A percentile compares a stretch with the other conserved stretches of the same genome.
Evolutionary conservation across 2,888 invertebrate genomes (phyloP).

Genomic region (Drosophila planitibia): DNA sequence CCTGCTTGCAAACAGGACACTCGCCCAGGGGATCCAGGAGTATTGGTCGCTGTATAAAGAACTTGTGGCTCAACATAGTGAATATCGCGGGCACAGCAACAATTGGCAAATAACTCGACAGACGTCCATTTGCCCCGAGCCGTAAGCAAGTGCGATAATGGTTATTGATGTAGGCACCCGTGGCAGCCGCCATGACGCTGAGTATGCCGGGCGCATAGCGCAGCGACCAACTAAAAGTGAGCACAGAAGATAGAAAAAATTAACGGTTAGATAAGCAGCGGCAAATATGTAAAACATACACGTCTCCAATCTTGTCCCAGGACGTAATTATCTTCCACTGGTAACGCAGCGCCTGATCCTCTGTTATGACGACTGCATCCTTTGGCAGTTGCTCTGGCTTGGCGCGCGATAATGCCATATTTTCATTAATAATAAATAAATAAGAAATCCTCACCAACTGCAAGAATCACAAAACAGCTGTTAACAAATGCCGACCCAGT

Average conservation of each 20-base stretch:
- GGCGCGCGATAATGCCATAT: constrained; percentile 87
- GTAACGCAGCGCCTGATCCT: constrained; percentile 87
- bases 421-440: constrained; percentile 31
- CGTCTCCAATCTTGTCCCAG: constrained; percentile 88
- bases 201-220: constrained; percentile 86
- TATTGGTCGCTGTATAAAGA: constrained; percentile 87
- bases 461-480: constrained; percentile 23
- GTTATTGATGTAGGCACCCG: constrained; percentile 88
- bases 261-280: constrained; percentile 44
- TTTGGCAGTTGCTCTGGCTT: constrained; percentile 86
- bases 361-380: constrained; percentile 87
- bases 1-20: constrained; percentile 89
- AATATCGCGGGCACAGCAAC: constrained; percentile 87
- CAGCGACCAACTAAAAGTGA: constrained; percentile 86
- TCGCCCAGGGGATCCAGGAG: constrained; percentile 86
- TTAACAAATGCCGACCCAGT: constrained; percentile 6
- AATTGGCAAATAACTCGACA: constrained; percentile 88
- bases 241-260: not conserved
- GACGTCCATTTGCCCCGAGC: constrained; percentile 87
- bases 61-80: constrained; percentile 87
- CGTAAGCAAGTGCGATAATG: constrained; percentile 88
- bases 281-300: constrained; percentile 85
- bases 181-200: constrained; percentile 86
- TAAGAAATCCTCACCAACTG: constrained; percentile 1
- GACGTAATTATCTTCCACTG: constrained; percentile 87